phyloP scores from a whole-genome alignment of 2,113 vertebrate species.

The Campylorhamphus procurvoides region DNA sequence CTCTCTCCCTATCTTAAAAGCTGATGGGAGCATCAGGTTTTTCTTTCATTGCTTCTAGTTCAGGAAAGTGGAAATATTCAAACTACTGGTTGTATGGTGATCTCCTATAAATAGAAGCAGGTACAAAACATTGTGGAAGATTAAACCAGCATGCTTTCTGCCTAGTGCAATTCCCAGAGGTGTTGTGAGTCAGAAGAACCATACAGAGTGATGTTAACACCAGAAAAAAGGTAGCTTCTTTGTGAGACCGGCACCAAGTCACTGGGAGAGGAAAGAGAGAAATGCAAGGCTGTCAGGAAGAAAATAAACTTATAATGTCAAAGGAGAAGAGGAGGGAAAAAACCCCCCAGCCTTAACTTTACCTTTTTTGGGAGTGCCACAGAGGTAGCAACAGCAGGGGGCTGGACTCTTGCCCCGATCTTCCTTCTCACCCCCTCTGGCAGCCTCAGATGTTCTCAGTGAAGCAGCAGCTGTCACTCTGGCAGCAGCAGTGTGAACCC shows the following conservation, averaged over 20 bases:
- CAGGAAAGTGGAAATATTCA: neutral
- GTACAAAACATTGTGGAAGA: neutral
- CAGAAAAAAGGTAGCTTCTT: neutral
- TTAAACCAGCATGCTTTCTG: neutral
- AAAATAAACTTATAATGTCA: neutral
- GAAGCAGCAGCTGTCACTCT: conserved; percentile 27
- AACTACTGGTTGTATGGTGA: neutral
- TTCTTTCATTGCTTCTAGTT: neutral
- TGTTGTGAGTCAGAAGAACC: neutral
- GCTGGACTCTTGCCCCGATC: neutral
- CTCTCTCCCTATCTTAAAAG: neutral
- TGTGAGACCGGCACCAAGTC: neutral
- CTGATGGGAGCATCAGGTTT: neutral
- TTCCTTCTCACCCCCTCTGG: neutral
- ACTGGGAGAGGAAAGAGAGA: neutral
- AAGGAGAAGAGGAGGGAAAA: neutral
- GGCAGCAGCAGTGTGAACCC: conserved; percentile 10
- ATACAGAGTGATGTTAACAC: neutral
- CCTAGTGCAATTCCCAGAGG: neutral
- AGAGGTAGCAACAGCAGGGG: fast-evolving
- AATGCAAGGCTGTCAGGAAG: neutral
- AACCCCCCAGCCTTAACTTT: neutral
- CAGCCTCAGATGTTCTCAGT: neutral
- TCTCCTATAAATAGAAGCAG: neutral
- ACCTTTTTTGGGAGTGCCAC: neutral